These are phyloP conservation scores for Ceramica pisi DNA, from an alignment of 2,888 invertebrate species.

Conservation along the genomic window DNA sequence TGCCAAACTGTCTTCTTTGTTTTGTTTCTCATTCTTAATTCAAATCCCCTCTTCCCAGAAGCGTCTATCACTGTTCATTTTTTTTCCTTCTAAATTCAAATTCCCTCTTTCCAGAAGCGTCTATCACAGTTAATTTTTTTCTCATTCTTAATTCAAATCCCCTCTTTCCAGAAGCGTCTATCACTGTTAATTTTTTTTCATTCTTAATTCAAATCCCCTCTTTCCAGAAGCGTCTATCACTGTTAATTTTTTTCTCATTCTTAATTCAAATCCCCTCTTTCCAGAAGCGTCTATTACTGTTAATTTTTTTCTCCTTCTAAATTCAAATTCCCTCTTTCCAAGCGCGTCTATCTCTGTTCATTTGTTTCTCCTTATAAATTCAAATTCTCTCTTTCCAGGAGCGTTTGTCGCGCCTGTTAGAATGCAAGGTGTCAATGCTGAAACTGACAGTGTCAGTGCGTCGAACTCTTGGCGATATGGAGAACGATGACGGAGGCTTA, in stretches of 20 bases:
- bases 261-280: conserved; percentile 50
- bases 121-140: conserved; percentile 78
- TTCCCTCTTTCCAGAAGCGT: conserved; percentile 83
- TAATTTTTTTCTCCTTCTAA: too few relatives aligned
- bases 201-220: conserved; percentile 7
- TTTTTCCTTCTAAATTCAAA: background rate
- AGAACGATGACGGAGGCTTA: conserved; percentile 86
- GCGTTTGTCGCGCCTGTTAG: conserved; percentile 88
- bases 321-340: conserved; percentile 72
- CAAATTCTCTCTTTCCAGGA: conserved; percentile 79
- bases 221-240: conserved; percentile 89
- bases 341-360: conserved; percentile 90
- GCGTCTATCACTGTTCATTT: conserved; percentile 83
- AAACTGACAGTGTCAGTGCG: conserved; percentile 91
- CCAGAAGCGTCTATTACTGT: conserved; percentile 90
- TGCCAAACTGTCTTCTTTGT: too few relatives aligned
- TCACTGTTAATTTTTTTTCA: conserved; percentile 68
- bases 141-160: background rate
- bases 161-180: conserved; percentile 85
- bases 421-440: conserved; percentile 90
- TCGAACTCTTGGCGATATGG: conserved; percentile 88
- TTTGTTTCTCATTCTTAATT: too few relatives aligned
- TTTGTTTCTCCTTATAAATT: background rate
- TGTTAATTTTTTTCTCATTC: too few relatives aligned
- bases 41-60: conserved; percentile 81